Evolutionary conservation across 1,140 invertebrate species (phyloP).

Genomic region (Trachymyrmex cornetzi): DNA sequence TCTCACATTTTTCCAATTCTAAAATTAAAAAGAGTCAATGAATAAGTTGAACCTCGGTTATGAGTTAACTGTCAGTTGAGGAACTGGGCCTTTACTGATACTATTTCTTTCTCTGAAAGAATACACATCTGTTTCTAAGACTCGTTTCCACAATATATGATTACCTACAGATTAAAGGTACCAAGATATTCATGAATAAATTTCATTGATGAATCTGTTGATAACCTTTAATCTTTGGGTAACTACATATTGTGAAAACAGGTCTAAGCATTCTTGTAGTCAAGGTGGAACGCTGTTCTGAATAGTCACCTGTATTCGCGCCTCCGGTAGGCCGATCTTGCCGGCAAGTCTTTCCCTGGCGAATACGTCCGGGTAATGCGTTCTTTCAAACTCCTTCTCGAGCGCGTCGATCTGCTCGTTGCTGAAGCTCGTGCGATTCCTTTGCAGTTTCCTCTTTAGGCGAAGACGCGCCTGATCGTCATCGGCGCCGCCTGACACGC

Average conservation of each 20-base stretch:
- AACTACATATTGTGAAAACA: no score
- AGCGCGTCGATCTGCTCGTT: constrained; percentile 99
- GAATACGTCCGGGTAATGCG: constrained; percentile 98
- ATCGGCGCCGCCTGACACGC: constrained; percentile 89
- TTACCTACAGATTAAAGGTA: no score
- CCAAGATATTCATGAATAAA: no score
- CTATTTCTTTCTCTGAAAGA: background rate
- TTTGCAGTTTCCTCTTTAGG: constrained; percentile 98
- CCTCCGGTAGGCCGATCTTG: constrained; percentile 98
- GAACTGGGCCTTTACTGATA: no score
- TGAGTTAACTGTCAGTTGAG: no score
- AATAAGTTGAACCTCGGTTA: no score
- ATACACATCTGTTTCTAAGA: background rate
- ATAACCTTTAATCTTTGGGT: no score
- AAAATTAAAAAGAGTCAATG: no score
- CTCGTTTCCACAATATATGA: no score
- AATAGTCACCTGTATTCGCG: constrained; percentile 96
- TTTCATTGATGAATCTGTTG: no score
- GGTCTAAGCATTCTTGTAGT: background rate
- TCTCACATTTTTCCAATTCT: no score
- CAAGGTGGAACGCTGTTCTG: background rate
- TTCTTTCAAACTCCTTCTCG: constrained; percentile 97
- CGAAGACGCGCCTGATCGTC: constrained; percentile 95
- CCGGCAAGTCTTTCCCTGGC: constrained; percentile 97
- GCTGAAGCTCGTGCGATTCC: constrained; percentile 99